Evolutionary conservation across 2,888 invertebrate species (phyloP), one percentile per base, ranked within the genome.

Genomic region (Latrodectus hesperus): DNA sequence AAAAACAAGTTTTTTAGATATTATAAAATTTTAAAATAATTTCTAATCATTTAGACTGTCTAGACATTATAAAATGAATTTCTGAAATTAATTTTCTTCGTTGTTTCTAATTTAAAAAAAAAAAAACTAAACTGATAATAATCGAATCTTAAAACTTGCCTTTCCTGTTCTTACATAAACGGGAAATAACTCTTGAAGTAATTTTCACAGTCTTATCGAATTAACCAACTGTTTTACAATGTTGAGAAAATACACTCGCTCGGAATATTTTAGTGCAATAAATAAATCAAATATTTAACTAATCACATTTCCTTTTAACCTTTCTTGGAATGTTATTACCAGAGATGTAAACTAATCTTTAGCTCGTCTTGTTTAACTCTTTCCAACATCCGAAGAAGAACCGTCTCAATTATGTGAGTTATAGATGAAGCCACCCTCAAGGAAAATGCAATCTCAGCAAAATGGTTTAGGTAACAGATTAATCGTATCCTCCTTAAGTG

Each of bases 281-380:
- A 71, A 65, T 64, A 72, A 71, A 72, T 73, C 72, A 84, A 84
- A 77, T 84, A 72, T 71, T 77, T 67, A 77, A 53, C 55, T 82
- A 82, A 74, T 82, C 82, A 53, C 53, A 74, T 82, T 68, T 81
- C 51, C 64, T 22, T 5, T 52, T 49, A 71, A 71, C 49, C 49
- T 16, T 14, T n/a, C 51, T 51, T 9, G 49, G 49, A 74, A 74
- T 53, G 73, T 67, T 67, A 81, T 74, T 74, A 65, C 17, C 38
- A 16, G n/a, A n/a, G 26, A 67, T 81, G 73, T 74, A 74, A 81
- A 81, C 67, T 53, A 67, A 74, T 67, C 67, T 49, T 51, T 26
- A 79, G 55, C 79, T 64, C 65, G 12, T 60, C 60, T 74, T 67
- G 73, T 81, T 81, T 81, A 52, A 73, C 65, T 65, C 22, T 67